Base-by-base conservation (phyloP, 2,888 invertebrate species). In the Agapostemon virescens region DNA sequence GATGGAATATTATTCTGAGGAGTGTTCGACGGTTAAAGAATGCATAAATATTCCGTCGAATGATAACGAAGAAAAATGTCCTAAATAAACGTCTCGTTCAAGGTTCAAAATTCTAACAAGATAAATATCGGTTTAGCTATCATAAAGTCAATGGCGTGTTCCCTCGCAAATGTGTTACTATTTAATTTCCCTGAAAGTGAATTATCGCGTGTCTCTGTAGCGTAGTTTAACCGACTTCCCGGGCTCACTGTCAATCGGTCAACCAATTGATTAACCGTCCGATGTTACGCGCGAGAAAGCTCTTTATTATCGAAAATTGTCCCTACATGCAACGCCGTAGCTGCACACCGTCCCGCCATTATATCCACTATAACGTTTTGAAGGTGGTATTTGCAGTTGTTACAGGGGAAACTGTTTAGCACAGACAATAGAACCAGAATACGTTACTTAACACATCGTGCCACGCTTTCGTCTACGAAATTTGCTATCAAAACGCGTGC, bases 251-350 rank as follows among this genome's bases (percentile, higher is more conserved):
- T 42, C 76, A 67, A 70, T 71, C 76, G 77, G 67, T 55, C 70
- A 36, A 77, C 76, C 67, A 67, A 77, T 77, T 77, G 72, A 77
- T 77, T 68, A 77, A 77, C 72, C 72, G 30, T 49, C 36, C 61
- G 45, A 36, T 45, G 42, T 42, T 45, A 45, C 71, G 45, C 66
- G 45, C 55, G 58, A 55, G 55, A 23, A 23, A 30, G 9, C 72
- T 58, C 72, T 77, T 77, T 72, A 77, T 77, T 72, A 63, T 42
- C 42, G 15, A 36, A 23, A 33, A 26, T 68, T 61, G 38, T 49
- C 40, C 11, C 71, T 38, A 38, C 45, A 15, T 38, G 30, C 33
- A 33, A 30, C 20, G 58, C 30, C 58, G 17, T 30, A 30, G 26
- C 58, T 6, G 30, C 33, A 49, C 77, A 38, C n/a, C 26, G 11